A percentile compares a stretch with the other conserved stretches of the same genome.
These are phyloP conservation scores for Palythoa caribaeorum DNA, from an alignment of 92 coral and sea anemone genomes.

Conservation along the genomic window DNA sequence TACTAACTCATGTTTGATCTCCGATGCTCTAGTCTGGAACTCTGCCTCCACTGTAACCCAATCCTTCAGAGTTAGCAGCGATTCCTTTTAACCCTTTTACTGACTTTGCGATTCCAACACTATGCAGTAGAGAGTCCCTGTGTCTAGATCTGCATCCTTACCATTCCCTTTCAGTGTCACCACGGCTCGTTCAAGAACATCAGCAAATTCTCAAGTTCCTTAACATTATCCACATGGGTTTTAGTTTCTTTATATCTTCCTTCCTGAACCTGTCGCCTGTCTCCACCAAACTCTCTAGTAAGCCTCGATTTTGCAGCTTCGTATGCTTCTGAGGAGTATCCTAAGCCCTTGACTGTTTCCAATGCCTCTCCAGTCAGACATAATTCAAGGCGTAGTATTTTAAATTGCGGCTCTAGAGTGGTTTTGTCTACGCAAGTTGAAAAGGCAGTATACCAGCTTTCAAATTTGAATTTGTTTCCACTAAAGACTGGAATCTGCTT, in stretches of 20 bases:
- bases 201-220: constrained; percentile 64
- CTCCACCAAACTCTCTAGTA: not conserved
- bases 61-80: not conserved
- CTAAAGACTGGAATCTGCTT: not conserved
- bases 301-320: too few species aligned
- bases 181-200: constrained; percentile 38
- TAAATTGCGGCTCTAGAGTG: constrained; percentile 58
- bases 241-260: constrained; percentile 11
- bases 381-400: constrained; percentile 69
- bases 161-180: not conserved
- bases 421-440: constrained; percentile 9
- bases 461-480: constrained; percentile 49
- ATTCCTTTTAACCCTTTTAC: not conserved
- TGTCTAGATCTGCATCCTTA: constrained; percentile 26
- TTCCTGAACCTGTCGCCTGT: constrained; percentile 62
- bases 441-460: not conserved
- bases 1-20: too few species aligned
- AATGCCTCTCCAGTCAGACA: constrained; percentile 48
- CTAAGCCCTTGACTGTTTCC: constrained; percentile 64
- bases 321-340: too few species aligned
- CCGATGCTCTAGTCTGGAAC: too few species aligned
- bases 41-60: too few species aligned
- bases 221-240: constrained; percentile 55
- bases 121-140: constrained; percentile 40
- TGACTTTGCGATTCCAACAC: constrained; percentile 28